Base-by-base conservation (phyloP, 2,797 vertebrate species). In the Siniperca obscura region DNA sequence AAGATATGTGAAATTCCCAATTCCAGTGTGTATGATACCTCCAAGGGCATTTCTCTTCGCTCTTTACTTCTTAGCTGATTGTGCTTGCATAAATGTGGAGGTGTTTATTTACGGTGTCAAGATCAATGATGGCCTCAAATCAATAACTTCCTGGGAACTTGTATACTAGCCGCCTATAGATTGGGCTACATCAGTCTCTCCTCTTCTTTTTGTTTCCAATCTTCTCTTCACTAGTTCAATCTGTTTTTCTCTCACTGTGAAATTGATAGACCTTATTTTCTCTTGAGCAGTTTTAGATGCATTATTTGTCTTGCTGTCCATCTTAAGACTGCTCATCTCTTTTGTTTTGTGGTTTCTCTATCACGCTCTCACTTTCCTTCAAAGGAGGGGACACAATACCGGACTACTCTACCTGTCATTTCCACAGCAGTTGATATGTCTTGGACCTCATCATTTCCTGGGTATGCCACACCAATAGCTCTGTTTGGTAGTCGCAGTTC, bases 21-120 rank as follows among this genome's bases (percentile, higher is more conserved):
- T 50, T 76, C 12, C 14, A 36, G 9, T 5, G 46, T 44, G 40
- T 14, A 60, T 56, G 53, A 78, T 68, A 78, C 66, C 48, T 74
- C 48, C 78, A 91, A 90, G 87, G 87, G 76, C 83, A 74, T 85
- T 48, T 80, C 48, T 78, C 21, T 68, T 82, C n/a, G 21, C n/a
- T 75, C 76, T 87, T 82, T 76, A 42, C 61, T 55, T 86, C 82
- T 88, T 61, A 70, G 86, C 90, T 88, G 83, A 90, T 82, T 89
- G 19, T 53, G 69, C 84, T 77, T 85, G 88, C 86, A 91, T 89
- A 78, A 87, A 91, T 81, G 71, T 68, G 74, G 69, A 81, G 72
- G 83, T 90, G 85, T 92, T 93, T 93, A 89, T 93, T 92, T 89
- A 91, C 44, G 22, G 85, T 87, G 84, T 91, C 77, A 60, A 85